Evolutionary conservation across 2,113 vertebrate species (phyloP), one percentile per base, ranked within the genome.

Genomic region (Sylvilagus bachmani): DNA sequence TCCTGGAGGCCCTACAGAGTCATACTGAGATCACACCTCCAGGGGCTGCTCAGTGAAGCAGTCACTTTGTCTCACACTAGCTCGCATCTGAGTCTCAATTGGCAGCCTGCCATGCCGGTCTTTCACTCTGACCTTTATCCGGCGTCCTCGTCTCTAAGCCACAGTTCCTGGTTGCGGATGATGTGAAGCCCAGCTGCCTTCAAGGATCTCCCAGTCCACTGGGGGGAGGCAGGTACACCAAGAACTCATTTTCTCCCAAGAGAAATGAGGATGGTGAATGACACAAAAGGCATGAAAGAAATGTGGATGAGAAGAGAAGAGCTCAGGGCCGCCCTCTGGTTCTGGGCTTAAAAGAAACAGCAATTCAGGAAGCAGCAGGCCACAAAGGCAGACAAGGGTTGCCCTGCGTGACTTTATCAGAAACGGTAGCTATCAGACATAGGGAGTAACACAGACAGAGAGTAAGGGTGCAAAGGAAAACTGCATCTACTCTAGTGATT

Each of bases 241-340:
- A 89, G 49, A 92, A 27, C 82, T 81, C 19, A n/a, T 49, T 92
- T 83, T 86, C 44, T 92, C 82, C 25, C 14, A 73, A 79, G 82
- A 86, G 58, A 58, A 44, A 44, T 44, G 44, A 19, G 17, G 19
- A 27, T 71, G 67, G 31, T 22, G 6, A 33, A 16, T 80, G 74
- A 29, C 27, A 73, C 79, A 51, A 93, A 79, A 93, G 17, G 10
- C 36, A 14, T 62, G 70, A 64, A 81, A 73, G 90, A 71, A 27
- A 58, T 12, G 13, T 75, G 49, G 79, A 55, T 21, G 38, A 58
- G 78, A 71, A 95, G 70, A 71, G n/a, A 25, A 66, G 19, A 55
- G 24, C 31, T 75, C 29, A 24, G 82, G 31, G 31, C 38, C 61
- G n/a, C 84, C 79, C 44, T 94, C 93, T 4, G 0, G 77, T 29